Evolutionary conservation across 2,797 vertebrate species (phyloP), one percentile per base, ranked within the genome.

Genomic region (Xenentodon cancila): DNA sequence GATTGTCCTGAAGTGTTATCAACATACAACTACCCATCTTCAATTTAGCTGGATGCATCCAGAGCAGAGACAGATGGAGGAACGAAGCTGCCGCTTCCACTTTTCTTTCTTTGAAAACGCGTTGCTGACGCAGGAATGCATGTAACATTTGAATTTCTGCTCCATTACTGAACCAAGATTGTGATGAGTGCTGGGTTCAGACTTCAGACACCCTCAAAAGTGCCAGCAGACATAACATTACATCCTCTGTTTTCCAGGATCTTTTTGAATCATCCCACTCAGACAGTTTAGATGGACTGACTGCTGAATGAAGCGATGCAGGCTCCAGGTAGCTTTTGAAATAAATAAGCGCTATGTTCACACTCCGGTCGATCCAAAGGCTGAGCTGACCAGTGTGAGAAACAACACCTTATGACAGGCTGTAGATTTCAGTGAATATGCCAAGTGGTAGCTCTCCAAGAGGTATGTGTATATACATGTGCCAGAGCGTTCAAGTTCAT

Each of bases 341-440:
- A 49, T 59, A 6, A 51, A 54, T 40, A 50, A 44, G 44, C 53
- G 40, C 30, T 52, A 25, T 62, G n/a, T 48, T 73, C 25, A 61
- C 30, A 40, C 15, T 47, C 27, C 11, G 53, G 25, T 70, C 63
- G 54, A 45, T 54, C 48, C 32, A 61, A 74, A 73, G 61, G 45
- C 54, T 25, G 62, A 59, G 50, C 6, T 1, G 20, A 64, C 50
- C 49, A 68, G 57, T 47, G 16, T n/a, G 53, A 37, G 21, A 57
- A 12, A 62, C 22, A 21, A 34, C 44, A 63, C 49, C n/a, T 59
- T 30, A 55, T 12, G 25, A 44, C 42, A 21, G 61, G 20, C 55
- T 21, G 57, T 55, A 59, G 37, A 64, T 73, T 62, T 70, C 54
- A 43, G 45, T 53, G 7, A 55, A 55, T 15, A 40, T 40, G 37